Conservation (phyloP, 2,113 vertebrate species). For the Synodontis membranacea region DNA sequence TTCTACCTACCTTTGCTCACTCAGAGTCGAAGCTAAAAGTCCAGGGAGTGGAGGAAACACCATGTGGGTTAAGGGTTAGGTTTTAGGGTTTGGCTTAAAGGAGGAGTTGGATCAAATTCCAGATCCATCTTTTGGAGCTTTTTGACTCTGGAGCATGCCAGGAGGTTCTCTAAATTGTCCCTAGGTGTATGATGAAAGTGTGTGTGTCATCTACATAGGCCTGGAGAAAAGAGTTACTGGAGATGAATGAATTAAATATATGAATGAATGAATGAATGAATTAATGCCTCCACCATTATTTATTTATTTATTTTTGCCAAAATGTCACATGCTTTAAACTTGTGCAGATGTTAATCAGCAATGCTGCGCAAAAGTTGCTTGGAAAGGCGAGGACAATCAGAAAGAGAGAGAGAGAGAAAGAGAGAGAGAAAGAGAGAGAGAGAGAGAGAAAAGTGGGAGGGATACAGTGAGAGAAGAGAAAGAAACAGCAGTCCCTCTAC, state of each 20-base stretch:
- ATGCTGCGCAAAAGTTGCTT: not conserved
- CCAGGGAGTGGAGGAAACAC: not conserved
- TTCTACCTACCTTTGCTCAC: not conserved
- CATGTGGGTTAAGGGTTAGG: not conserved
- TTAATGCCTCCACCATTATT: not conserved
- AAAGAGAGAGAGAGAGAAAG: not conserved
- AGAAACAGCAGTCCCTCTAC: conserved; percentile 16
- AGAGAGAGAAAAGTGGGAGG: not conserved
- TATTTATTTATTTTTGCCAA: not conserved
- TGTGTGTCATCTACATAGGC: too few relatives aligned
- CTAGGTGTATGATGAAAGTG: not conserved
- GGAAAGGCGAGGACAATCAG: not conserved
- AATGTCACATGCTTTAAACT: not conserved
- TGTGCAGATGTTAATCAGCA: not conserved
- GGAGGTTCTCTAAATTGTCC: not conserved
- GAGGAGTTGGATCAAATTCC: not conserved
- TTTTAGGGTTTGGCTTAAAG: not conserved
- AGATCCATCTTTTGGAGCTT: too few relatives aligned
- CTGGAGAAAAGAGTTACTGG: not conserved
- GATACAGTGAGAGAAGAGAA: not conserved
- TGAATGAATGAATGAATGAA: not conserved
- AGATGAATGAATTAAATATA: not conserved
- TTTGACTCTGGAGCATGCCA: not conserved
- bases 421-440: not conserved
- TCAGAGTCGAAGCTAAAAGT: not conserved